Base-by-base conservation (phyloP, 2,113 vertebrate species). In the Spea bombifrons region DNA sequence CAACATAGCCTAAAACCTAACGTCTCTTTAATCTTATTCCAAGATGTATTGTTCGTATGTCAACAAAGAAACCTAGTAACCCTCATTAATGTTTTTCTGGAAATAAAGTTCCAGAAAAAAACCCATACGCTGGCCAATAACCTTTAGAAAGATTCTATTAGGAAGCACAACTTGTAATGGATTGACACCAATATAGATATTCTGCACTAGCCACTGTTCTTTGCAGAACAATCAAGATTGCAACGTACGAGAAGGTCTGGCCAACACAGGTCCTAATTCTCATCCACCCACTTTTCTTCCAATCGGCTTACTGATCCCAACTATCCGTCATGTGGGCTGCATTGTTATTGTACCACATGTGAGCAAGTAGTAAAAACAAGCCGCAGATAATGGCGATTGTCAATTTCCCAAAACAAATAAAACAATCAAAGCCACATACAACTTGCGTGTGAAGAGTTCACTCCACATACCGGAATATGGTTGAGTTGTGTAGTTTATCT, bases 211-310 rank as follows among this genome's bases (percentile, higher is more conserved):
- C 43, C 43, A 7, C 9, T 78, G 50, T 79, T 79, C 77, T 55
- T 73, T 73, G 50, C 30, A 73, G 52, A 15, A 73, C 15, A 57
- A 67, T 55, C 63, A 78, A 66, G 59, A 44, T 45, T 55, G 64
- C 70, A 50, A 7, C 7, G 47, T 53, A 46, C 16, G 61, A 72
- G 49, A 17, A 48, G 48, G 17, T 5, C 48, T 79, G 83, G 69
- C 83, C 81, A 80, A 71, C 82, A 81, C 72, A 45, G 47, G 5
- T 71, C 15, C n/a, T 57, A 53, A 8, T 72, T 88, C 70, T 81
- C 80, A 88, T 82, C 85, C 87, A 88, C 87, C 88, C 84, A 83
- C 4, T 0, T 81, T 80, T 85, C 86, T 61, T 88, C 87, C 86
- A 90, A 86, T 88, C 73, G 64, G 81, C 84, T 87, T 73, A 68